phyloP scores from a whole-genome alignment of 2,113 vertebrate genomes.

The Elephas maximus region DNA sequence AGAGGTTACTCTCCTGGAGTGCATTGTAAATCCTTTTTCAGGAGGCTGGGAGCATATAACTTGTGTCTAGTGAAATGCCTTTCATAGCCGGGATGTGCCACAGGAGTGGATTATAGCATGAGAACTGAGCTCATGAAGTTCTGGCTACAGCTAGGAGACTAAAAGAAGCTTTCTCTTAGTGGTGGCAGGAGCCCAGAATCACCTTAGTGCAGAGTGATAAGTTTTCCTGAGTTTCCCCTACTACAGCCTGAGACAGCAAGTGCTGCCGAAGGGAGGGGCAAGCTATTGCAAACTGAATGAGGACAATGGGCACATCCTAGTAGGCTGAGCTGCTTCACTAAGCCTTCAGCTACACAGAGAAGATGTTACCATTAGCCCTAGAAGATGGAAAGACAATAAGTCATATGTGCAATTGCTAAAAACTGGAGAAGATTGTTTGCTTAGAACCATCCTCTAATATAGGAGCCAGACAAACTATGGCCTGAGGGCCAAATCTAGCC shows the following conservation, averaged over 20 bases:
- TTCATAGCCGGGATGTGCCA: background rate
- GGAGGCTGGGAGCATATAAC: background rate
- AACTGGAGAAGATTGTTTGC: background rate
- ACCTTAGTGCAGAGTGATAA: background rate
- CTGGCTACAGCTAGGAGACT: background rate
- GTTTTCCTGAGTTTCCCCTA: background rate
- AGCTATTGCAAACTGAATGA: accelerated
- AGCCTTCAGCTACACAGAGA: background rate
- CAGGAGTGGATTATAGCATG: background rate
- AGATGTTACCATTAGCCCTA: too few relatives aligned
- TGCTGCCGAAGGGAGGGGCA: background rate
- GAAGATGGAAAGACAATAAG: background rate
- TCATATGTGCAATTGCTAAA: background rate
- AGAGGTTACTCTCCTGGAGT: background rate
- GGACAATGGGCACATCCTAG: background rate
- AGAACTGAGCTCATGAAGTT: background rate
- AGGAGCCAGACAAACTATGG: background rate
- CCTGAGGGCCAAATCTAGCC: background rate
- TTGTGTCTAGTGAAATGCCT: background rate
- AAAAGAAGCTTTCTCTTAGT: constrained; percentile 22
- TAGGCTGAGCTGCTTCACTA: accelerated
- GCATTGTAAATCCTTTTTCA: background rate
- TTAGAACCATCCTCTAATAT: background rate
- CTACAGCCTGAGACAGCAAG: background rate
- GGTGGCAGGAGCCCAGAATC: background rate